These are phyloP conservation scores for Sebastes kiyomatsui DNA, from an alignment of 2,797 vertebrate genomes.

Conservation along the genomic window DNA sequence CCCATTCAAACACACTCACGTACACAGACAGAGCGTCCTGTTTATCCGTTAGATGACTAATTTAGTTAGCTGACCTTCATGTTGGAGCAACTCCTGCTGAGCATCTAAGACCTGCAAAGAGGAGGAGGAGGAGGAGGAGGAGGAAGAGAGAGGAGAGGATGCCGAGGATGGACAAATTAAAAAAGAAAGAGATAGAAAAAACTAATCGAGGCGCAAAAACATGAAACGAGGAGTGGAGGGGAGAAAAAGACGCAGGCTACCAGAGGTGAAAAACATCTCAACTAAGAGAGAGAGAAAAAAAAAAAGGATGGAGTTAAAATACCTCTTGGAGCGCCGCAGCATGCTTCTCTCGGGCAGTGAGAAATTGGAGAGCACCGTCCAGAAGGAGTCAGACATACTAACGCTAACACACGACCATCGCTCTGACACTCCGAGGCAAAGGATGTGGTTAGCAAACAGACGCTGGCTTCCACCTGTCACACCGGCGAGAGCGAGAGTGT, in stretches of 20 bases:
- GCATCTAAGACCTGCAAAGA: constrained; percentile 10
- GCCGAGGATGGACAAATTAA: background rate
- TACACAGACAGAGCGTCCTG: background rate
- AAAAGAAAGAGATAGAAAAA: background rate
- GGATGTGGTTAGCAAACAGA: constrained; percentile 25
- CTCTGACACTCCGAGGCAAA: constrained; percentile 59
- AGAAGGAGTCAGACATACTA: constrained; percentile 93
- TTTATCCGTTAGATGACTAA: constrained; percentile 7
- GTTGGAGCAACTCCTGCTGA: constrained; percentile 38
- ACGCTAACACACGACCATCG: constrained; percentile 73
- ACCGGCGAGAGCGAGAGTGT: background rate
- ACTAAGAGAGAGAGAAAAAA: background rate
- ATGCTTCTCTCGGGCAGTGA: constrained; percentile 90
- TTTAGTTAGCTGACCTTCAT: constrained; percentile 45
- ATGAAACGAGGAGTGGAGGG: background rate
- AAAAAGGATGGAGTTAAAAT: background rate
- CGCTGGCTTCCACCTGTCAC: constrained; percentile 60
- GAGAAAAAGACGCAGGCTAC: background rate
- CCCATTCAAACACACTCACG: background rate
- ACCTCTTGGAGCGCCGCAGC: constrained; percentile 92
- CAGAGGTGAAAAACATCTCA: background rate
- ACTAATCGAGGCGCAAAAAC: background rate
- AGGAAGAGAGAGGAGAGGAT: background rate
- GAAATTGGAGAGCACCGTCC: constrained; percentile 92
- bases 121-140: background rate